Conservation (phyloP, 2,113 vertebrate species). For the Perca fluviatilis region DNA sequence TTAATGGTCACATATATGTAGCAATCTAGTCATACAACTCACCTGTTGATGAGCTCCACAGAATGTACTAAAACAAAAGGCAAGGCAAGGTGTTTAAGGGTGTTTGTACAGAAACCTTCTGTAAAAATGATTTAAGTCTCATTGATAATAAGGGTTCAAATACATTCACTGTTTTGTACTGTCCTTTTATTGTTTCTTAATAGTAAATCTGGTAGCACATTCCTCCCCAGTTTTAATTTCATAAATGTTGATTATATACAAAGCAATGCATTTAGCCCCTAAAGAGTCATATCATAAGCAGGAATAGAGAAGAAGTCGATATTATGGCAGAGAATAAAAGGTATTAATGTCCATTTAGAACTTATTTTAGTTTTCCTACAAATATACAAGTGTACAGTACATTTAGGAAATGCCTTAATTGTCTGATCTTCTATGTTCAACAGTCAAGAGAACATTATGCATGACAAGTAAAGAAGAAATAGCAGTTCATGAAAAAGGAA, state of each 20-base stretch:
- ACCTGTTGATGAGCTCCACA: background rate
- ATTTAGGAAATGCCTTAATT: background rate
- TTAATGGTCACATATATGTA: background rate
- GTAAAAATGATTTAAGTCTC: background rate
- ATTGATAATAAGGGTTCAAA: background rate
- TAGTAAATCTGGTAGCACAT: background rate
- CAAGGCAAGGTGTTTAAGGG: background rate
- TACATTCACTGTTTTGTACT: background rate
- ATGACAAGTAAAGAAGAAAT: background rate
- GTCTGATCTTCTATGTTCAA: background rate
- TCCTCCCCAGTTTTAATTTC: background rate
- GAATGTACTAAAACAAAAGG: too few species aligned
- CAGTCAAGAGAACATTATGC: background rate
- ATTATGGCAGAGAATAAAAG: background rate
- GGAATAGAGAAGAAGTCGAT: background rate
- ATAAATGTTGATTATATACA: background rate
- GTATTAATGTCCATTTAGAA: constrained; percentile 14
- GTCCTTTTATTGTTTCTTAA: background rate
- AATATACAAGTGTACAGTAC: constrained; percentile 14
- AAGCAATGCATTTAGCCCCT: background rate
- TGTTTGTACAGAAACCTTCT: background rate
- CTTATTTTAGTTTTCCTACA: background rate
- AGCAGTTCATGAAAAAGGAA: background rate
- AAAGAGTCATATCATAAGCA: background rate
- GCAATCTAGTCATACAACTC: background rate